Evolutionary conservation across 2,888 invertebrate species (phyloP).

Genomic region (Isotomurus palustris): DNA sequence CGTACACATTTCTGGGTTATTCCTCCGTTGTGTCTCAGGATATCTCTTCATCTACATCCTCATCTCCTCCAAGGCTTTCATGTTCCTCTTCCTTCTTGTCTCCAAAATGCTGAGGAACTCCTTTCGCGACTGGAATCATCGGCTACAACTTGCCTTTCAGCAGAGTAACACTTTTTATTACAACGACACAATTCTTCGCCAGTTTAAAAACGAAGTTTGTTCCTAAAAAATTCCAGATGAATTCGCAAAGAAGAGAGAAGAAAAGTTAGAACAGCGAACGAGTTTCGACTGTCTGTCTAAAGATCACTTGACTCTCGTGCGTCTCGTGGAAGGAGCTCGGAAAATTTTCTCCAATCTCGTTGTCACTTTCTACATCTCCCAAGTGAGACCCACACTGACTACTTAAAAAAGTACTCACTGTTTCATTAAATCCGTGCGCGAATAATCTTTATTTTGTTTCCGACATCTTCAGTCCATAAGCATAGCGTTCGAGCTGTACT

Average conservation of each 20-base stretch:
- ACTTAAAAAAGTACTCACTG: too few relatives aligned
- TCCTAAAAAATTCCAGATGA: too few relatives aligned
- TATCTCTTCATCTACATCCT: slow-evolving; percentile 17
- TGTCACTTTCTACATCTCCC: slow-evolving; percentile 27
- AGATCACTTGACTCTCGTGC: slow-evolving; percentile 28
- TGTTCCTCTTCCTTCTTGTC: slow-evolving; percentile 24
- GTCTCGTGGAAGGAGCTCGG: slow-evolving; percentile 29
- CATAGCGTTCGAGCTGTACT: slow-evolving; percentile 21
- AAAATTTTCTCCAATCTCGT: slow-evolving; percentile 24
- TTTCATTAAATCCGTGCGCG: too few relatives aligned
- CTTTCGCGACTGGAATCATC: slow-evolving; percentile 28
- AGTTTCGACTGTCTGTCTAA: slow-evolving; percentile 30
- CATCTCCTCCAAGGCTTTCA: slow-evolving; percentile 18
- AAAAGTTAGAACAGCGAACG: slow-evolving; percentile 21
- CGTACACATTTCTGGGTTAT: slow-evolving; percentile 7
- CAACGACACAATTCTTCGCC: background rate
- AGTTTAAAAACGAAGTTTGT: background rate
- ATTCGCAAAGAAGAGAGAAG: slow-evolving; percentile 16
- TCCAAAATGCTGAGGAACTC: slow-evolving; percentile 18
- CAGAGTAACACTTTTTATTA: background rate
- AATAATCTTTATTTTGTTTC: too few relatives aligned
- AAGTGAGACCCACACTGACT: too few relatives aligned
- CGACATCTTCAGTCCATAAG: slow-evolving; percentile 8
- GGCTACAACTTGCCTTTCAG: slow-evolving; percentile 24
- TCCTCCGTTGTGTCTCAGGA: slow-evolving; percentile 2